Conservation (phyloP, 2,888 invertebrate genomes). For the Boloria euphrosyne region DNA sequence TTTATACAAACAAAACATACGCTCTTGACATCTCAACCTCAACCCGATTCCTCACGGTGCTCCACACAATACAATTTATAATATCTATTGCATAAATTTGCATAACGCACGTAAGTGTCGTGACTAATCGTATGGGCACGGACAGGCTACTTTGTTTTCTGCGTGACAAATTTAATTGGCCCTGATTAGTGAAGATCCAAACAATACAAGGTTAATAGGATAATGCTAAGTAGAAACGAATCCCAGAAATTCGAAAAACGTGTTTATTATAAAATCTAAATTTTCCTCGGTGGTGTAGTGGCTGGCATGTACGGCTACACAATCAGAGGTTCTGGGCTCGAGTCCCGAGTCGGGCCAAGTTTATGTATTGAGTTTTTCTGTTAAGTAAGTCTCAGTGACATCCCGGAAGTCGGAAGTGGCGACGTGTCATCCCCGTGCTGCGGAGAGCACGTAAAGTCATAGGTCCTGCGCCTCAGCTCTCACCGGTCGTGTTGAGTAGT, state of each 20-base stretch:
- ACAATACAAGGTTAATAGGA: constrained; percentile 26
- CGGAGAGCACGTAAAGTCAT: too few relatives aligned
- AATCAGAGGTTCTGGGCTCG: not conserved
- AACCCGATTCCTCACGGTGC: constrained; percentile 46
- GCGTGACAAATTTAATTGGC: constrained; percentile 27
- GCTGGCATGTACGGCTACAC: too few relatives aligned
- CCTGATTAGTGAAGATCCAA: constrained; percentile 19
- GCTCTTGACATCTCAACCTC: constrained; percentile 51
- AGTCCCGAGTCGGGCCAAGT: too few relatives aligned
- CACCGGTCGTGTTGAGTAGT: too few relatives aligned
- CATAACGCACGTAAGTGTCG: constrained; percentile 44
- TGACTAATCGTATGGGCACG: constrained; percentile 38
- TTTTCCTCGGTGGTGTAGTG: too few relatives aligned
- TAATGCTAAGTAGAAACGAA: constrained; percentile 24
- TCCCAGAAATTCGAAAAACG: constrained; percentile 14
- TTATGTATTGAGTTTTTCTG: too few relatives aligned
- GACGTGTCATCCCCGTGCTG: too few relatives aligned
- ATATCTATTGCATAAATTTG: constrained; percentile 54
- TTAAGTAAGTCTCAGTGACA: too few relatives aligned
- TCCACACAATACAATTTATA: constrained; percentile 45
- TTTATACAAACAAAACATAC: not conserved
- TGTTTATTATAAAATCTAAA: not conserved
- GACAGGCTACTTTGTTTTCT: constrained; percentile 26
- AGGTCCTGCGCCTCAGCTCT: too few relatives aligned
- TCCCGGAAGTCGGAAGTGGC: too few relatives aligned